Evolutionary conservation across 2,888 invertebrate species (phyloP).

Genomic region (Alviniconcha strummeri): DNA sequence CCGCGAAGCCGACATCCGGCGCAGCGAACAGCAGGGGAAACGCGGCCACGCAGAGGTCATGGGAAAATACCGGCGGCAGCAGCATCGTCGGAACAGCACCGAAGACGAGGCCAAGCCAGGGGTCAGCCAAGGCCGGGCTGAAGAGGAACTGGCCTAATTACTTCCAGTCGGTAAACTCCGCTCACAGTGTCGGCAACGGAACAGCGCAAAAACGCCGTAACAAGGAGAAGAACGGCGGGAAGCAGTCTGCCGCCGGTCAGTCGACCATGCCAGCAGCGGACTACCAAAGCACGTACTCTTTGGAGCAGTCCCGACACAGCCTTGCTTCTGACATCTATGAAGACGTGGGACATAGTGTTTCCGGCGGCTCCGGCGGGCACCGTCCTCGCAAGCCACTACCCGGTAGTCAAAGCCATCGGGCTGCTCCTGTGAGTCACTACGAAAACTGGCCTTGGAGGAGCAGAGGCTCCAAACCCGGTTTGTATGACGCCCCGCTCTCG

Average conservation of each 20-base stretch:
- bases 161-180: neutral
- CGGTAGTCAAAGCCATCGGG: too few species aligned
- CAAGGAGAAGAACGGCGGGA: too few species aligned
- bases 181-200: neutral
- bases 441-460: constrained; percentile 1
- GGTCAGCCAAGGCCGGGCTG: too few species aligned
- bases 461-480: neutral
- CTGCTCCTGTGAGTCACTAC: neutral
- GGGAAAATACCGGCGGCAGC: too few species aligned
- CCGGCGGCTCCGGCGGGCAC: neutral
- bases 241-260: too few species aligned
- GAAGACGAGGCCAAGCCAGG: too few species aligned
- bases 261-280: neutral
- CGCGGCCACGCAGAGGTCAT: neutral
- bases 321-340: neutral
- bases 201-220: too few species aligned
- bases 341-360: neutral
- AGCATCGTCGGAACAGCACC: too few species aligned
- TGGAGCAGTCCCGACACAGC: neutral
- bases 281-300: neutral
- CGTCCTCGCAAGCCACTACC: too few species aligned
- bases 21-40: neutral
- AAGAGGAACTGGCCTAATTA: too few species aligned
- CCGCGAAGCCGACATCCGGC: neutral
- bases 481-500: constrained; percentile 11